Base-by-base conservation (phyloP, 2,113 vertebrate genomes). In the Otolemur garnettii region DNA sequence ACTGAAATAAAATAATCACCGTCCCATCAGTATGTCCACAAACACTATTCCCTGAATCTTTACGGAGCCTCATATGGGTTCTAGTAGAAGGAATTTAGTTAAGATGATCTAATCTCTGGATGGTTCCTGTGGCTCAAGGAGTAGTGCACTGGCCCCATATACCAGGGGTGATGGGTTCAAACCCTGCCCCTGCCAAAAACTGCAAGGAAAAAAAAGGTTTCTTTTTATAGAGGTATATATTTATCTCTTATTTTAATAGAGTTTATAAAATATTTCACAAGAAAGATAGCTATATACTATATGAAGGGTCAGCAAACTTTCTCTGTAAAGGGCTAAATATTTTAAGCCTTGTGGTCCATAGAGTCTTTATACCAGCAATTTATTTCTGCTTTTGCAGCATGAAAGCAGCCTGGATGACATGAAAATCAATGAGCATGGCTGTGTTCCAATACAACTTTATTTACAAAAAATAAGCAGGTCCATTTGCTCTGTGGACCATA, bases 361-460 rank as follows among this genome's bases (percentile, higher is more conserved):
- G 13, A 26, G 10, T 81, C 42, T 91, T 28, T 55, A 13, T 33
- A 79, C n/a, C 24, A 85, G 68, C 9, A 68, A 79, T 19, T 53
- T n/a, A 77, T 35, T 53, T 75, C 68, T 69, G 38, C 57, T 71
- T 1, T 26, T n/a, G 11, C 9, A 45, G 35, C 24, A 24, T 13
- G 12, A 35, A 79, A 79, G 30, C 4, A 79, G 14, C 21, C 33
- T 21, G 53, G 78, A 77, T 2, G 78, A 1, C 22, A 42, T 72
- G 24, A 30, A 75, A 69, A 86, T 28, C 14, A 86, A 80, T 21
- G n/a, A 38, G 33, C 74, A 62, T 17, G 7, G 62, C 42, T 33
- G 3, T 59, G 12, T 91, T 89, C 24, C 57, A 91, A 59, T 91
- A 94, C 94, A 94, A 53, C 17, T 89, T 95, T 92, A 80, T 79